Evolutionary conservation across 2,888 invertebrate species (phyloP).

Genomic region (Dusona sp.): DNA sequence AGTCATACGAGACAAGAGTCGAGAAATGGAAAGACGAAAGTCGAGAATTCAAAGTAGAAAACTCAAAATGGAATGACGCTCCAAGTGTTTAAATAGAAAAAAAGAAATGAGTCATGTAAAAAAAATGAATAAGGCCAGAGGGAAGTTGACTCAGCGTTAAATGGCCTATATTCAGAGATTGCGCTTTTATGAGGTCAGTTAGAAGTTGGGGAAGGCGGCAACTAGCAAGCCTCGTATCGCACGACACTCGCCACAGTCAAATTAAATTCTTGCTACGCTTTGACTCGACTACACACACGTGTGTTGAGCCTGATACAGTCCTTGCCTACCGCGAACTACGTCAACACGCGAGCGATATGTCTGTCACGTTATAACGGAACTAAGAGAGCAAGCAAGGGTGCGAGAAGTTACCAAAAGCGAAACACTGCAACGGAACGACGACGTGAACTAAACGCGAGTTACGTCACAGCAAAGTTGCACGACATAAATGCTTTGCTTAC

Average conservation of each 20-base stretch:
- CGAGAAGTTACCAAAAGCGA: conserved; percentile 43
- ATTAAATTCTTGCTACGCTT: conserved; percentile 61
- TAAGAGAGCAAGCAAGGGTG: background rate
- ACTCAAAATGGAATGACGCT: background rate
- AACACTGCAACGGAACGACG: conserved; percentile 52
- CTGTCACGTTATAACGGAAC: conserved; percentile 54
- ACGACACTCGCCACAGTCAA: conserved; percentile 34
- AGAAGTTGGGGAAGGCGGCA: conserved; percentile 11
- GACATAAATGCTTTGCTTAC: conserved; percentile 7
- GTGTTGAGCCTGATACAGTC: background rate
- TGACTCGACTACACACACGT: conserved; percentile 1
- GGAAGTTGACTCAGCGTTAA: background rate
- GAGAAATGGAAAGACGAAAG: no score
- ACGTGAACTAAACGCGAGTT: conserved; percentile 43
- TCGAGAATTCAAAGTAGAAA: no score
- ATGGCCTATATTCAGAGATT: conserved; percentile 8
- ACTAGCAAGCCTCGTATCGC: conserved; percentile 50
- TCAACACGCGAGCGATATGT: conserved; percentile 56
- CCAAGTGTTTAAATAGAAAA: background rate
- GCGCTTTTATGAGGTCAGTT: conserved; percentile 39
- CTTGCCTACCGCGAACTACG: conserved; percentile 8
- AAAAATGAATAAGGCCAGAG: background rate
- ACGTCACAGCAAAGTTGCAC: conserved; percentile 36
- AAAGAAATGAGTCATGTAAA: background rate
- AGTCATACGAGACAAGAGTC: no score